Evolutionary conservation across 2,113 vertebrate genomes (phyloP), one percentile per base, ranked within the genome.

Genomic region (Urocitellus parryii): DNA sequence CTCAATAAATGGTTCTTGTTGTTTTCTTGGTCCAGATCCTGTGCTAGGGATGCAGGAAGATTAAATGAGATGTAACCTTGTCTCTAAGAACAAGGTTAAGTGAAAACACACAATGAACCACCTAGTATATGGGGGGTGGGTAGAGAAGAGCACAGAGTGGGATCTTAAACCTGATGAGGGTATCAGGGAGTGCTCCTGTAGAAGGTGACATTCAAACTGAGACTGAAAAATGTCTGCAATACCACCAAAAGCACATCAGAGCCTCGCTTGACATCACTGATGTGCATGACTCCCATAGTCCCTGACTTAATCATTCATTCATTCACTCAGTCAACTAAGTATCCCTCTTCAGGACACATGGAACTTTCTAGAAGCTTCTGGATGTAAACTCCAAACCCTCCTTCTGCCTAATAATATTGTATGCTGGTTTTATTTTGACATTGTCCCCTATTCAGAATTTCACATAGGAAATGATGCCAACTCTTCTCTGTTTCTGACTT

Each of bases 331-430:
- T 72, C 53, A 90, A 48, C 45, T 51, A 74, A 39, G 17, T 89
- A 34, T 67, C 29, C 77, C 16, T 37, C 77, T 67, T 20, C 22
- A 76, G 42, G 51, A 48, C 34, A 74, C 48, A 10, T 18, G 8
- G 51, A 85, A 93, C 13, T 39, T 80, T 93, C 92, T 78, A 27
- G 80, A 92, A 96, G 2, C 76, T 86, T 96, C 88, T 79, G 24
- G 63, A 73, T 73, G 53, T 18, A 82, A 65, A 80, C 65, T 53
- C 42, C 39, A 76, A 94, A 39, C 39, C n/a, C 7, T 68, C n/a
- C 68, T 16, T 86, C 70, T 81, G n/a, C 51, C 27, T 93, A 91
- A 58, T 34, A 53, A 34, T 27, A 22, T 74, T n/a, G 12, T 22
- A 34, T 67, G 37, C 25, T 77, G 39, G n/a, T 84, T 96, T 92